phyloP scores from a whole-genome alignment of 2,113 vertebrate genomes.

The Campylomormyrus tamandua region DNA sequence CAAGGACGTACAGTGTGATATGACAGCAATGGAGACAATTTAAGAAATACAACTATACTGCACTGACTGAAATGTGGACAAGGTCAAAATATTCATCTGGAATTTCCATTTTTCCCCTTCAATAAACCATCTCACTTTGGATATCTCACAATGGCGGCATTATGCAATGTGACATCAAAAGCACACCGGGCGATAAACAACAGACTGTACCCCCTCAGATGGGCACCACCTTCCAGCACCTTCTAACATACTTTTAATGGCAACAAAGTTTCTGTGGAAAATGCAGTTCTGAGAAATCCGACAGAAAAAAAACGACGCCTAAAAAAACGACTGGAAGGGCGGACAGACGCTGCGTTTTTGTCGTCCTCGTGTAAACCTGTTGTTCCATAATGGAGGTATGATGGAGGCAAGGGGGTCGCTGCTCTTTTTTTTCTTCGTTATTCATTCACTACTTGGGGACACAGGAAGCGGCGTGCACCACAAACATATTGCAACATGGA shows the following conservation, averaged over 20 bases:
- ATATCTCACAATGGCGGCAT: background rate
- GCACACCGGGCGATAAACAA: background rate
- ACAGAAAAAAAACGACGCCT: background rate
- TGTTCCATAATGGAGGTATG: background rate
- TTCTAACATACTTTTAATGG: background rate
- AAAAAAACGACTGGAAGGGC: background rate
- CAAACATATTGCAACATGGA: background rate
- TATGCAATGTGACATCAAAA: background rate
- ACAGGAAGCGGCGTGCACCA: background rate
- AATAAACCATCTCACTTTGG: background rate
- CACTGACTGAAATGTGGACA: background rate
- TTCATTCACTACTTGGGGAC: background rate
- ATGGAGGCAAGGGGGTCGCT: background rate
- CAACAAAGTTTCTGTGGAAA: background rate
- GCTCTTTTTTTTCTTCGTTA: background rate
- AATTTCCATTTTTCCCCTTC: slow-evolving; percentile 1
- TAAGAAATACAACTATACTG: background rate
- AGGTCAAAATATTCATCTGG: slow-evolving; percentile 9
- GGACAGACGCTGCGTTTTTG: too few relatives aligned
- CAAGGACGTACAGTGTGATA: background rate
- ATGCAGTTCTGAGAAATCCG: background rate
- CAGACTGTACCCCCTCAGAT: background rate
- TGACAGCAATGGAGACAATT: background rate
- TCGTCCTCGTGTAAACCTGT: background rate
- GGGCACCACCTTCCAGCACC: background rate